Conservation (phyloP, 1,140 invertebrate species). For the Zaprionus lachaisei region DNA sequence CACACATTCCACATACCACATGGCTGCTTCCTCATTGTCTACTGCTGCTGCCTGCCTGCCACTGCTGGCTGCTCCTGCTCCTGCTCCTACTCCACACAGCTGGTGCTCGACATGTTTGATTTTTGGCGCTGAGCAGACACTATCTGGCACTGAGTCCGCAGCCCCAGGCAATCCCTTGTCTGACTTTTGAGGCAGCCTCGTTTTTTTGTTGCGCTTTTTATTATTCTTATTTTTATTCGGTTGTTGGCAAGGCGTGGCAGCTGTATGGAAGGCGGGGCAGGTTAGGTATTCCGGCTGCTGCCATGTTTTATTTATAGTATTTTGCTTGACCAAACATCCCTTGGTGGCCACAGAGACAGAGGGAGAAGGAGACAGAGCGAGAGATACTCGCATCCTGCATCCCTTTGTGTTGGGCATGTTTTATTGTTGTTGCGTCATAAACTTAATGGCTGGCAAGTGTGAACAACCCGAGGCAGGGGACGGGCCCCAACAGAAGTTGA, state of each 20-base stretch:
- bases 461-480: constrained; percentile 55
- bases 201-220: constrained; percentile 46
- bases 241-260: constrained; percentile 1
- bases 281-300: constrained; percentile 49
- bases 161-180: constrained; percentile 19
- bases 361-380: not conserved
- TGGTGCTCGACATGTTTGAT: constrained; percentile 64
- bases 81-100: constrained; percentile 54
- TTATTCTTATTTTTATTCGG: constrained; percentile 23
- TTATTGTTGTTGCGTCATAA: constrained; percentile 82
- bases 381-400: constrained; percentile 54
- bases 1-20: constrained; percentile 42
- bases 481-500: not conserved
- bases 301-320: constrained; percentile 81
- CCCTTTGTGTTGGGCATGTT: constrained; percentile 67
- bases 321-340: constrained; percentile 69
- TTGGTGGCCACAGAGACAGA: constrained; percentile 58
- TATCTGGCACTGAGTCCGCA: constrained; percentile 34
- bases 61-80: constrained; percentile 49
- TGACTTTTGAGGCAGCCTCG: constrained; percentile 29
- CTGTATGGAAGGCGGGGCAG: not conserved
- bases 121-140: constrained; percentile 73
- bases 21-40: constrained; percentile 65
- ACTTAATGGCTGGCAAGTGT: constrained; percentile 80
- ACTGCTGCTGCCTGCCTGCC: constrained; percentile 43